Evolutionary conservation across 2,113 vertebrate genomes (phyloP), one percentile per base, ranked within the genome.

Genomic region (Mormyrus lacerda): DNA sequence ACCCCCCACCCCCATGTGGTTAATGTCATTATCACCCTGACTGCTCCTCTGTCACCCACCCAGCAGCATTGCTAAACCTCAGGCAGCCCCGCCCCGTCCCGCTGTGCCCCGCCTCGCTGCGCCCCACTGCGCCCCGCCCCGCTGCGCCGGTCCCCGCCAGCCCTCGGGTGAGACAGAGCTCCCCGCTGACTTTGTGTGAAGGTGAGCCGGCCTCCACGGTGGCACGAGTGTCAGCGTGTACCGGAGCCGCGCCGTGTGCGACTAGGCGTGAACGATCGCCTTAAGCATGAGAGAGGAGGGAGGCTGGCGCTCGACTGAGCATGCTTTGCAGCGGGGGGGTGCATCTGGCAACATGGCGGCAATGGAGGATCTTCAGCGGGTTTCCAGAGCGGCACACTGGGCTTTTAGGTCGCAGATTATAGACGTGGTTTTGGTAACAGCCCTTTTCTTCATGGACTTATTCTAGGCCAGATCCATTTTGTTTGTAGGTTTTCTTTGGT

Each of bases 211-310:
- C 24, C 58, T 61, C 24, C 5, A 6, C 55, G 2, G 24, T 61
- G 31, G 69, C 69, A 15, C 13, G 69, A 35, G 11, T 39, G 69
- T 31, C 27, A 24, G 69, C 31, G 79, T 83, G 79, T 83, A 6
- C 42, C 7, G 17, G 73, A 3, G 31, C 35, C 17, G 35, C 4
- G 31, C 39, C 19, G 91, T 90, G 90, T 91, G 92, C 91, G 89
- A 85, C 91, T 91, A 91, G 90, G 92, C 87, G 47, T 83, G 87
- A 91, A 92, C 92, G 92, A 94, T 94, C 91, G 90, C 93, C 93
- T 93, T 94, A 94, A 90, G 90, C 91, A 90, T 93, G 93, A 92
- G 91, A 93, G 93, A 91, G 91, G 93, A 90, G 91, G 92, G 17
- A 35, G 44, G 65, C 69, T 65, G 69, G 73, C 89, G 39, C 88